Evolutionary conservation across 2,113 vertebrate species (phyloP).

Genomic region (Muntiacus reevesi): DNA sequence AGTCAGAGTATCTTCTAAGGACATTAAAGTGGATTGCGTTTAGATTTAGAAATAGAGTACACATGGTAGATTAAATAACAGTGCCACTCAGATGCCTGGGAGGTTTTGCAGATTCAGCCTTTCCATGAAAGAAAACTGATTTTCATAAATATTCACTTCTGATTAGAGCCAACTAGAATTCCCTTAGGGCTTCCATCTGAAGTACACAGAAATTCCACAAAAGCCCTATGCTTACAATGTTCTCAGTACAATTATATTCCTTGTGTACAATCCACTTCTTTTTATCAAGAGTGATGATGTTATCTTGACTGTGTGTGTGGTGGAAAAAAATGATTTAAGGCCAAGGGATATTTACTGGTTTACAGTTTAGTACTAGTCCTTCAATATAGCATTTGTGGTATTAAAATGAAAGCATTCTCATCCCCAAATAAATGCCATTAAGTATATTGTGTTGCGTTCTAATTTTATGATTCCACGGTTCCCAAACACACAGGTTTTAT

Average conservation of each 20-base stretch:
- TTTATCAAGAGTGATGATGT: neutral
- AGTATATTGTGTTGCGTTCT: constrained; percentile 1
- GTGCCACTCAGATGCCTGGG: neutral
- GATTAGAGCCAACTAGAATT: constrained; percentile 42
- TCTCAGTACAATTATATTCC: constrained; percentile 1
- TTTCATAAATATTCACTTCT: constrained; percentile 59
- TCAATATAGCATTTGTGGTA: neutral
- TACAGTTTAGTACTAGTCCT: neutral
- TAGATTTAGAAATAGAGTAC: constrained; percentile 39
- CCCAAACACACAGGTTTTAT: neutral
- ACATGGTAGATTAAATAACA: constrained; percentile 29
- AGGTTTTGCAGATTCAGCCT: constrained; percentile 53
- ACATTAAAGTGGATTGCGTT: neutral
- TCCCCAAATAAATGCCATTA: neutral
- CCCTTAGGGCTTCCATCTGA: constrained; percentile 18
- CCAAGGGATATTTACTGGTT: neutral
- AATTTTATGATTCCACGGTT: constrained; percentile 32
- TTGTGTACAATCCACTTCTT: constrained; percentile 19
- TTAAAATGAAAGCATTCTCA: constrained; percentile 17
- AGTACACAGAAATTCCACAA: constrained; percentile 25
- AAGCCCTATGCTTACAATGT: neutral
- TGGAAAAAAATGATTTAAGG: neutral
- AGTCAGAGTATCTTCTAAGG: neutral
- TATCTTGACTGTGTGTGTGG: constrained; percentile 2
- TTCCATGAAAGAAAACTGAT: constrained; percentile 60